Base-by-base conservation (phyloP, 2,888 invertebrate genomes). In the Flabesymbios commensalis region DNA sequence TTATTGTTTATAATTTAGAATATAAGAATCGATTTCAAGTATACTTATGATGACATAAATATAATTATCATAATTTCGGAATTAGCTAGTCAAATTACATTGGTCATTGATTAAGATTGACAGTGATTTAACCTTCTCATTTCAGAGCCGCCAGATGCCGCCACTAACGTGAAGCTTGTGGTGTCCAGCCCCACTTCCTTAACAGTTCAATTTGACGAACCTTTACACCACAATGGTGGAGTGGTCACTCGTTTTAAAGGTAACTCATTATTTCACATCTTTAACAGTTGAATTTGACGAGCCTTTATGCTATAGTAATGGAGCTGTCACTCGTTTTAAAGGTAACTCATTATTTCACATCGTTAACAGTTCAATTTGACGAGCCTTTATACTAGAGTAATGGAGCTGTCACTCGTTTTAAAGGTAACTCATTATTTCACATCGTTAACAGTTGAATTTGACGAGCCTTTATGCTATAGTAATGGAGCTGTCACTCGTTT, bases 211-310 rank as follows among this genome's bases (percentile, higher is more conserved):
- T 88, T 90, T 74, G 87, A 89, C 61, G 89, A 90, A 75, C 90
- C 90, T 26, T 88, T 89, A 47, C 84, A 85, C 64, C 84, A 84
- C 68, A 92, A 92, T 75, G 89, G 90, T 22, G 88, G 91, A 17
- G 89, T 94, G 62, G 89, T 91, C 57, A 95, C 94, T 39, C 94
- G 94, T 84, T 95, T 91, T 83, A 93, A 90, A 89, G 90, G 93
- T 93, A 83, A 80, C 77, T 61, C 19, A 53, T 42, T 10, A 5
- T 17, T 22, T 17, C 65, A 88, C 88, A 63, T 87, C 89, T 0
- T 88, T 93, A 14, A 84, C 85, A 60, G 85, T 89, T 32, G 86
- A 88, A 66, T 88, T 90, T 74, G 87, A 89, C 61, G 89, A 90
- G 75, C 90, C 90, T 26, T 88, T 89, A 47, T 84, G 85, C 64